A percentile compares a stretch with the other conserved stretches of the same genome.
phyloP scores from a whole-genome alignment of 2,113 vertebrate genomes.

The Colistium nudipinnis region DNA sequence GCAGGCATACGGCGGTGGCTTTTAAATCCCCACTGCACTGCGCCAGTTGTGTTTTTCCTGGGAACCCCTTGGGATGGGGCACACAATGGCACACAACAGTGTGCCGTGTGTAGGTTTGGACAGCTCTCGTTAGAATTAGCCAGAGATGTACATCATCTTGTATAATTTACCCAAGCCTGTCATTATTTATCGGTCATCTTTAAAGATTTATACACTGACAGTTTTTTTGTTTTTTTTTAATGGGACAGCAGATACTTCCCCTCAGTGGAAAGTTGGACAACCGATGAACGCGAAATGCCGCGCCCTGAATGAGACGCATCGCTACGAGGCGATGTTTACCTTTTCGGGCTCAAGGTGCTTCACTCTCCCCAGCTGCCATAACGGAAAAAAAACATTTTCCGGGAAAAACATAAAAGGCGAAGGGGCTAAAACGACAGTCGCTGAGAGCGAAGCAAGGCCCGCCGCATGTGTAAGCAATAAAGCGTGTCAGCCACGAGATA shows the following conservation, averaged over 20 bases:
- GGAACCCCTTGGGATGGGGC: too few relatives aligned
- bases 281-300: conserved; percentile 1
- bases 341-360: conserved; percentile 4
- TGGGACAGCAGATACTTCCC: not conserved
- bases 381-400: too few relatives aligned
- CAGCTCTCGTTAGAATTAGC: too few relatives aligned
- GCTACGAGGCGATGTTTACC: not conserved
- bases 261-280: not conserved
- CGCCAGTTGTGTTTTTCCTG: conserved; percentile 2
- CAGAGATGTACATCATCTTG: not conserved
- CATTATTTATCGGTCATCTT: not conserved
- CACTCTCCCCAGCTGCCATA: not conserved
- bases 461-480: conserved; percentile 77
- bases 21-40: conserved; percentile 34
- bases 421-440: conserved; percentile 9
- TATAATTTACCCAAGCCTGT: not conserved
- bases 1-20: conserved; percentile 33
- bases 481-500: conserved; percentile 59
- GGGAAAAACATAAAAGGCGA: conserved; percentile 18
- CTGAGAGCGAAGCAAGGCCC: conserved; percentile 48
- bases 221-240: not conserved
- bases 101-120: too few relatives aligned
- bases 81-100: too few relatives aligned
- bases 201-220: not conserved
- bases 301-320: not conserved